A percentile compares a stretch with the other conserved stretches of the same genome.
phyloP scores from a whole-genome alignment of 2,797 vertebrate genomes.

The Nannoperca australis region DNA sequence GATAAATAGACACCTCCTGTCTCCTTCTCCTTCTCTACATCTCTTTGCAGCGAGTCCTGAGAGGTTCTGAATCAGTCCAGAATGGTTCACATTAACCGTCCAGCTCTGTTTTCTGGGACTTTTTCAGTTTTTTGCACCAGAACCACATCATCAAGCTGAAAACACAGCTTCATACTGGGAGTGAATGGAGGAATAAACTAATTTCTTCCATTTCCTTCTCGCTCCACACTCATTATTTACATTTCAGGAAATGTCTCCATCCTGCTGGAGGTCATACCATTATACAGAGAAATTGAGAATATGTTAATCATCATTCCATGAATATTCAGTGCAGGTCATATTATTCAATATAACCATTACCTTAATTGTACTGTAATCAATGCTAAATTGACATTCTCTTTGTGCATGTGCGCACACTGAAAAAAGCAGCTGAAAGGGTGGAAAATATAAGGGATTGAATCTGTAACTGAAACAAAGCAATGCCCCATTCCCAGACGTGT shows the following conservation, averaged over 20 bases:
- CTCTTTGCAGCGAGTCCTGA: slow-evolving; percentile 43
- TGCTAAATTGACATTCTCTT: slow-evolving; percentile 59
- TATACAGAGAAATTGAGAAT: slow-evolving; percentile 55
- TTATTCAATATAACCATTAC: slow-evolving; percentile 68
- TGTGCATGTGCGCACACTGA: slow-evolving; percentile 24
- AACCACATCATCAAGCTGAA: slow-evolving; percentile 30
- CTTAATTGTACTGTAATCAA: slow-evolving; percentile 72
- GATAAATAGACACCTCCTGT: slow-evolving; percentile 80
- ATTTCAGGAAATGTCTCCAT: slow-evolving; percentile 57
- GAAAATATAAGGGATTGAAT: slow-evolving; percentile 53
- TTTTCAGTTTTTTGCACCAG: slow-evolving; percentile 30
- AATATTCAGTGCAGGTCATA: slow-evolving; percentile 69
- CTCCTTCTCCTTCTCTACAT: slow-evolving; percentile 44
- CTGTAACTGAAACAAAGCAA: slow-evolving; percentile 61
- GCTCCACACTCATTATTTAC: slow-evolving; percentile 56
- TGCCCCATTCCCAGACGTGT: slow-evolving; percentile 58
- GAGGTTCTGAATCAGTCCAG: slow-evolving; percentile 51
- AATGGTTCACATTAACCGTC: slow-evolving; percentile 20
- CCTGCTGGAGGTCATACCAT: slow-evolving; percentile 59
- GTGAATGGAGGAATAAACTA: slow-evolving; percentile 26
- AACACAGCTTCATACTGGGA: neutral
- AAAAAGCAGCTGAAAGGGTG: slow-evolving; percentile 49
- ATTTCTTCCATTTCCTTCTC: slow-evolving; percentile 39
- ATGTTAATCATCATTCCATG: slow-evolving; percentile 63
- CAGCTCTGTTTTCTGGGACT: slow-evolving; percentile 14